These are phyloP conservation scores for Ochotona curzoniae DNA, from an alignment of 2,113 vertebrate genomes.

Conservation along the genomic window DNA sequence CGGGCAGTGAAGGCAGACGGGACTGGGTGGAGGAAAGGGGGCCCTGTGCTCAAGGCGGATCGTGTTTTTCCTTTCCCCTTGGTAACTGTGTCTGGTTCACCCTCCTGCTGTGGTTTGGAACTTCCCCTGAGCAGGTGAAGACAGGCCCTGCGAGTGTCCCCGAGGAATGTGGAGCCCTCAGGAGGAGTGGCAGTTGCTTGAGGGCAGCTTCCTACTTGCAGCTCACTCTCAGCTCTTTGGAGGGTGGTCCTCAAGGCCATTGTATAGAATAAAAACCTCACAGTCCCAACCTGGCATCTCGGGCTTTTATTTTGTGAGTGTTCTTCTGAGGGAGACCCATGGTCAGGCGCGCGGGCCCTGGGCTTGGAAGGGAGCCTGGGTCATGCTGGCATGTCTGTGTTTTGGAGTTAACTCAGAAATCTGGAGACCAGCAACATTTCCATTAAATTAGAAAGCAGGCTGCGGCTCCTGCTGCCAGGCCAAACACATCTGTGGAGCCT, in stretches of 20 bases:
- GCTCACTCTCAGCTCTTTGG: background rate
- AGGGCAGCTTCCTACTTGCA: background rate
- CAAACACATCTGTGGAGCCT: background rate
- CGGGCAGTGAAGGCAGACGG: background rate
- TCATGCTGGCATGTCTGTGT: constrained; percentile 56
- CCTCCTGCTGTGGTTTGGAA: background rate
- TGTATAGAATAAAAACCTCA: background rate
- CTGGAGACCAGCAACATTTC: constrained; percentile 52
- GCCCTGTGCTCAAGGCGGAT: background rate
- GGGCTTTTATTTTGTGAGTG: background rate
- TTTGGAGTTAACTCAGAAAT: constrained; percentile 66
- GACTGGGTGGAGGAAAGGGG: constrained; percentile 7
- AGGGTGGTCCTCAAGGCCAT: background rate
- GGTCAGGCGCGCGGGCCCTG: background rate
- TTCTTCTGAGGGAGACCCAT: background rate
- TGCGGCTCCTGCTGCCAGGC: constrained; percentile 19
- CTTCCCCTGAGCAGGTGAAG: constrained; percentile 31
- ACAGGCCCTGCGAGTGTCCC: background rate
- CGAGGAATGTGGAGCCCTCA: background rate
- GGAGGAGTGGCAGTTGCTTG: background rate
- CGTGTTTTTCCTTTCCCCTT: constrained; percentile 21
- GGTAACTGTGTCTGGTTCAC: background rate
- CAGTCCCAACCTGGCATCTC: background rate
- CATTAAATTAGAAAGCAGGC: background rate
- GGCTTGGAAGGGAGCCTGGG: constrained; percentile 72